Base-by-base conservation (phyloP, 2,888 invertebrate genomes). In the Yponomeuta sedellus region DNA sequence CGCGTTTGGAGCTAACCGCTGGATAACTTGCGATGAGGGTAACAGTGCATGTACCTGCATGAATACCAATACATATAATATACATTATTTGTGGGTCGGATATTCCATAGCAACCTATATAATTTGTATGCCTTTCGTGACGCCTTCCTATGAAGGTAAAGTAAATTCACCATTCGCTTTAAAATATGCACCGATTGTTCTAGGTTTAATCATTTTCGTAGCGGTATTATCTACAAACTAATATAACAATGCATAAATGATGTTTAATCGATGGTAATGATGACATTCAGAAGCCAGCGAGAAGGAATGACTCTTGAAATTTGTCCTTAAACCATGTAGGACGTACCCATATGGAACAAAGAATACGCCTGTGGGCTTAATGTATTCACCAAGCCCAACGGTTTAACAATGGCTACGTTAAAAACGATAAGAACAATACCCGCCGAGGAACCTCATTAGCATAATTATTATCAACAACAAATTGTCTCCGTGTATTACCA, bases 401-500 rank as follows among this genome's bases (percentile, higher is more conserved):
- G 20, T 44, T 63, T 63, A 40, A 44, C 40, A 63, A 63, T 44
- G 44, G 40, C 12, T 22, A 25, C 22, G 22, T 63, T 20, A 63
- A 63, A 63, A 63, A 63, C 39, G 63, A 61, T 61, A 61, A 25
- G 61, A 25, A 61, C 61, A 61, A 61, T 61, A 61, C n/a, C 25
- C 61, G 44, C 44, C 44, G 44, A 61, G 25, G 25, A 44, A 16
- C 20, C 28, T 22, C 40, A 63, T 63, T 63, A 44, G 52, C 63
- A 63, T 63, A 63, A 63, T 63, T 63, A 63, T 63, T 63, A 63
- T 63, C 40, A 22, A 40, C 40, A 22, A 40, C 63, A 44, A 63
- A 63, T 63, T 63, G 63, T 63, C 63, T 63, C 61, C 61, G 25
- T 28, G 22, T 28, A 25, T 61, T 61, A 28, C 59, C 25, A 22